These are phyloP conservation scores for Alligator mississippiensis DNA, from an alignment of 2,113 vertebrate species.

Conservation along the genomic window DNA sequence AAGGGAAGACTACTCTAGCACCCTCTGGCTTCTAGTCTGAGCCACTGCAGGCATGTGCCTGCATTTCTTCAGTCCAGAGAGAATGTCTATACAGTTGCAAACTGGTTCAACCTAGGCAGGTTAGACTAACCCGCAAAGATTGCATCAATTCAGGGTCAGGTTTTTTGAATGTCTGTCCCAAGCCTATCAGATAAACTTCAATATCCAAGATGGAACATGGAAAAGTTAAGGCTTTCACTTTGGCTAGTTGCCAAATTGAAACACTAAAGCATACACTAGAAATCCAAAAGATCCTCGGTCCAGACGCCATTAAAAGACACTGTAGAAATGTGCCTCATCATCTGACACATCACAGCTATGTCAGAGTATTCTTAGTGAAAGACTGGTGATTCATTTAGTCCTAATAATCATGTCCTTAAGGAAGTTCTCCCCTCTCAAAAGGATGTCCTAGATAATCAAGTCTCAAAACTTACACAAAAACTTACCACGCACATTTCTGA, in stretches of 20 bases:
- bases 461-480: background rate
- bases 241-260: background rate
- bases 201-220: background rate
- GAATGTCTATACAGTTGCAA: too few relatives aligned
- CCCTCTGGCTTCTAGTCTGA: too few relatives aligned
- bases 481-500: constrained; percentile 23
- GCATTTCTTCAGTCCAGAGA: too few relatives aligned
- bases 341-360: background rate
- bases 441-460: background rate
- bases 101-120: too few relatives aligned
- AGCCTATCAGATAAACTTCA: background rate
- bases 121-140: too few relatives aligned
- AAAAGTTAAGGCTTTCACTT: background rate
- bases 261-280: background rate
- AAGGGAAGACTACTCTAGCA: too few relatives aligned
- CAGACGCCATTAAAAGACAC: background rate
- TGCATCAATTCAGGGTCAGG: too few relatives aligned
- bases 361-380: background rate
- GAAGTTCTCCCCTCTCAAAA: background rate
- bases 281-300: background rate
- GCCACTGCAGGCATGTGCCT: too few relatives aligned
- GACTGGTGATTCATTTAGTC: background rate
- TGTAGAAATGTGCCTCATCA: background rate
- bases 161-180: too few relatives aligned
- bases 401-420: background rate